These are phyloP conservation scores for Aphis craccivora DNA, from an alignment of 1,140 invertebrate genomes.

Conservation along the genomic window DNA sequence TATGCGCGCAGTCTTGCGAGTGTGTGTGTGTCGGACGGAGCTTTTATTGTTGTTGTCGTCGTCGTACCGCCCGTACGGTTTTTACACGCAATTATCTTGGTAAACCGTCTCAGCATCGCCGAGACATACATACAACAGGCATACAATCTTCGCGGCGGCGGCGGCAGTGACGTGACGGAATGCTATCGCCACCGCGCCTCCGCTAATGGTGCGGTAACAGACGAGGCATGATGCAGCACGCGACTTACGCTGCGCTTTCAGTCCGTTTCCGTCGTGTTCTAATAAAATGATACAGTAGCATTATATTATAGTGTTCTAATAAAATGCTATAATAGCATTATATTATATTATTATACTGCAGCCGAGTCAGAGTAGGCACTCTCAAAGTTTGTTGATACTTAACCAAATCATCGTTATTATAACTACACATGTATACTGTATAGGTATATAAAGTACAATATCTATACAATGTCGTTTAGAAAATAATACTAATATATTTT, in stretches of 20 bases:
- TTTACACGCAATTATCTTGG: slow-evolving; percentile 55
- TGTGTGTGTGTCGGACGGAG: not conserved
- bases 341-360: no score
- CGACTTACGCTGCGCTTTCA: not conserved
- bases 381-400: no score
- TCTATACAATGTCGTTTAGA: no score
- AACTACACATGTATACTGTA: no score
- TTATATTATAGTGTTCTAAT: not conserved
- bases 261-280: not conserved
- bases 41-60: slow-evolving; percentile 52
- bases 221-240: not conserved
- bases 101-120: not conserved
- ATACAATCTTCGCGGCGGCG: not conserved
- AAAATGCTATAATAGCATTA: not conserved
- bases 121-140: not conserved
- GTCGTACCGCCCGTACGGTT: slow-evolving; percentile 17
- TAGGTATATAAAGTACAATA: no score
- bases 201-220: not conserved
- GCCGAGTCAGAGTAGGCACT: no score
- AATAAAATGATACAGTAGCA: not conserved
- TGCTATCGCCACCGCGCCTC: not conserved
- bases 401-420: no score
- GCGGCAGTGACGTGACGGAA: slow-evolving; percentile 46
- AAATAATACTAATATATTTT: no score
- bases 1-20: not conserved